These are phyloP conservation scores for Vanacampus margaritifer DNA, from an alignment of 2,113 vertebrate genomes.

Conservation along the genomic window DNA sequence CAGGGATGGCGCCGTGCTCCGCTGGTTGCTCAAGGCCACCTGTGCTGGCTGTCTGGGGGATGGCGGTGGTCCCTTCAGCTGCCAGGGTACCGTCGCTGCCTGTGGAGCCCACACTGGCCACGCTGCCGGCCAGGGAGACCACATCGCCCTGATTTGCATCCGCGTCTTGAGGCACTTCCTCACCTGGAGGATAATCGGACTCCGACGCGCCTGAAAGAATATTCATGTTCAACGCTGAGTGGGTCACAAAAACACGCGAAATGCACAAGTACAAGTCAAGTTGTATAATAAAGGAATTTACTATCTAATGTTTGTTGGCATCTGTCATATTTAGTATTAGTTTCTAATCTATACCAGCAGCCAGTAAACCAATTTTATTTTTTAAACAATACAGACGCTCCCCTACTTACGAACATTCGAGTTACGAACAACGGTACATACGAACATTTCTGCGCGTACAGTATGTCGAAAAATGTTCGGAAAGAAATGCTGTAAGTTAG, in stretches of 20 bases:
- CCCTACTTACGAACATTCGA: too few relatives aligned
- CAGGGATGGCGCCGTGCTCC: constrained; percentile 62
- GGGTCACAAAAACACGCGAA: neutral
- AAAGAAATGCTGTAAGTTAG: too few relatives aligned
- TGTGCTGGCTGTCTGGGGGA: constrained; percentile 82
- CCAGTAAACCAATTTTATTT: too few relatives aligned
- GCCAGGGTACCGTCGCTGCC: constrained; percentile 82
- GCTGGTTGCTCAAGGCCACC: constrained; percentile 78
- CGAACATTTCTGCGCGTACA: too few relatives aligned
- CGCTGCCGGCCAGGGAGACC: constrained; percentile 67
- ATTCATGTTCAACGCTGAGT: neutral
- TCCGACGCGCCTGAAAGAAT: constrained; percentile 82
- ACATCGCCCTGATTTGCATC: constrained; percentile 80
- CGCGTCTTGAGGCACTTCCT: constrained; percentile 83
- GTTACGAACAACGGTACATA: too few relatives aligned
- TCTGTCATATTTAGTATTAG: too few relatives aligned
- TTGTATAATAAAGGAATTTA: too few relatives aligned
- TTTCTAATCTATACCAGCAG: too few relatives aligned
- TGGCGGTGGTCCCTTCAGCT: constrained; percentile 78
- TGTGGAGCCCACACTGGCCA: constrained; percentile 69
- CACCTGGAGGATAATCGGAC: constrained; percentile 85
- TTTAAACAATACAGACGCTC: too few relatives aligned
- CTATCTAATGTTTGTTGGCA: too few relatives aligned
- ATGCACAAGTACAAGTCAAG: too few relatives aligned
- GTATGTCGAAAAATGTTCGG: too few relatives aligned